These are phyloP conservation scores for Beris chalybata DNA, from an alignment of 2,888 invertebrate species.

Conservation along the genomic window DNA sequence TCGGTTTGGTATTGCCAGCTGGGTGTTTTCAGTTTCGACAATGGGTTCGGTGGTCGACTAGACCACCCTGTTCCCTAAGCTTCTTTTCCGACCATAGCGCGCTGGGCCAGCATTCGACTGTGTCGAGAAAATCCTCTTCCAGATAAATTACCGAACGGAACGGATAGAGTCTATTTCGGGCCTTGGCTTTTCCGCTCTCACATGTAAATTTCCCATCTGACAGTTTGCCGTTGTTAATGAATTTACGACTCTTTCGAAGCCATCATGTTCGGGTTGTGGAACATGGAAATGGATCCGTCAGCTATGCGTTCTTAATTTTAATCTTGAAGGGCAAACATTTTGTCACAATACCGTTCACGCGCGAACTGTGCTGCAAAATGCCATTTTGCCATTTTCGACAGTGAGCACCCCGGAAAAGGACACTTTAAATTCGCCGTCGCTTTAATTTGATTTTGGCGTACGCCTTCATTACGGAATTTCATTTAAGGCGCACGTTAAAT, in stretches of 20 bases:
- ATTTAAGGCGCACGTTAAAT: conserved; percentile 13
- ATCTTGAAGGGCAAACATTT: conserved; percentile 7
- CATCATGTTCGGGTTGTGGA: not conserved
- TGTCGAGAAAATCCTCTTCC: no score
- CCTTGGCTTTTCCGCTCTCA: conserved; percentile 4
- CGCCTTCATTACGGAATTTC: conserved; percentile 13
- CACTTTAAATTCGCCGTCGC: not conserved
- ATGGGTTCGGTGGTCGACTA: no score
- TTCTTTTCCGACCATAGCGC: no score
- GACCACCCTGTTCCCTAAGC: no score
- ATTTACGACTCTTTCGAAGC: conserved; percentile 24
- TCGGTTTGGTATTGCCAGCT: no score
- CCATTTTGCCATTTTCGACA: conserved; percentile 1
- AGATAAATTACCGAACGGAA: no score
- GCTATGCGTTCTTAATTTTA: conserved; percentile 15
- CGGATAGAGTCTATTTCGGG: no score
- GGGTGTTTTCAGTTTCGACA: no score
- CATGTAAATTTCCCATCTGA: conserved; percentile 29
- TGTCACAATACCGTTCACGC: not conserved
- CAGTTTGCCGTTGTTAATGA: conserved; percentile 28
- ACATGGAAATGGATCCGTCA: conserved; percentile 12
- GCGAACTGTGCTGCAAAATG: not conserved
- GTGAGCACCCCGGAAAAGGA: not conserved
- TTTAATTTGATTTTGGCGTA: conserved; percentile 16
- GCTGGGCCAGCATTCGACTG: no score